Evolutionary conservation across 2,888 invertebrate genomes (phyloP), one percentile per base, ranked within the genome.

Genomic region (Glaucopsyche alexis): DNA sequence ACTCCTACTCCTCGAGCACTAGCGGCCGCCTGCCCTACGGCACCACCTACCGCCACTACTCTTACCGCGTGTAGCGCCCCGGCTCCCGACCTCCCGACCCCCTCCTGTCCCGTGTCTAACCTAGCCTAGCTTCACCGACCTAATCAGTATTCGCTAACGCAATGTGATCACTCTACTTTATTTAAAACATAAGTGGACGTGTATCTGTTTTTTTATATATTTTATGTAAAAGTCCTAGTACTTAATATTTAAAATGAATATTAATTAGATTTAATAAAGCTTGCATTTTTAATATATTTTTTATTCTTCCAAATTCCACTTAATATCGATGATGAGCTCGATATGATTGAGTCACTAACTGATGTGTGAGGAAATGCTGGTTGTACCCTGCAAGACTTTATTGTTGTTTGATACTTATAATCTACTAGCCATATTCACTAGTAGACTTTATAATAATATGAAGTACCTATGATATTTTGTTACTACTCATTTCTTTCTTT

Each of bases 11-110:
- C 80, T 96, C 96, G 77, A 94, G 95, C 82, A 89, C 95, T 80
- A 95, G 96, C 87, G 97, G 97, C 86, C 95, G 96, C 87, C 94
- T 97, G 86, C 97, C 97, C 79, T 95, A 96, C 84, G 97, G 97
- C 87, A 96, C 96, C 85, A 93, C 90, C 83, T 97, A 97, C 92
- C 96, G 97, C 84, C 96, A 97, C 90, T 97, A 95, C 94, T 96
- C 97, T 82, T 97, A 97, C 94, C 96, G 96, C 91, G 96, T 97
- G 87, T 97, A 96, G 94, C 85, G 77, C 78, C 88, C 88, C 90
- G 81, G 80, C 79, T 79, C 83, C 80, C 82, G 79, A 79, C 81
- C 79, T 78, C 78, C 77, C 76, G 73, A 73, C 76, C 78, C 74
- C 71, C 76, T 72, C 66, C 42, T 82, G 81, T 82, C 84, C 78